Conservation (phyloP, 2,113 vertebrate genomes). For the Nyctibius bracteatus region DNA sequence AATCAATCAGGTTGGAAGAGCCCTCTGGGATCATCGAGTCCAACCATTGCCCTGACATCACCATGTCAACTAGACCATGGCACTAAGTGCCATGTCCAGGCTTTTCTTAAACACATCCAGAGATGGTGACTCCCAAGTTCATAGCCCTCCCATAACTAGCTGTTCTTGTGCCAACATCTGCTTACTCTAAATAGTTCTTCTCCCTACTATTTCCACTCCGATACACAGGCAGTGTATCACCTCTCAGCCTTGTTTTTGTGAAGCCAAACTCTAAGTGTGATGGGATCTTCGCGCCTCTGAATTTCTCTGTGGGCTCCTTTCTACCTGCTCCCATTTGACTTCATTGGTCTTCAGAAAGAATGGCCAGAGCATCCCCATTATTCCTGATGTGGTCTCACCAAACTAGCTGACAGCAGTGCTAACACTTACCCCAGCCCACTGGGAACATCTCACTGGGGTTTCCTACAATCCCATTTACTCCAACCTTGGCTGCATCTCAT, state of each 20-base stretch:
- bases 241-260: background rate
- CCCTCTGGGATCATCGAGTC: too few species aligned
- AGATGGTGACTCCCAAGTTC: too few species aligned
- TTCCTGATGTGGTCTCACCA: background rate
- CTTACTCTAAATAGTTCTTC: background rate
- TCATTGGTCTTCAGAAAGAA: background rate
- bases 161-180: background rate
- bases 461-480: background rate
- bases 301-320: background rate
- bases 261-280: background rate
- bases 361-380: background rate
- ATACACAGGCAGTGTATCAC: background rate
- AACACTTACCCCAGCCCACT: background rate
- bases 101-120: too few species aligned
- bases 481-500: background rate
- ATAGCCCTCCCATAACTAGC: background rate
- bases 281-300: rapidly evolving
- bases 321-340: background rate
- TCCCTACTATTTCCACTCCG: background rate
- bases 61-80: too few species aligned
- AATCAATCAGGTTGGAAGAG: too few species aligned
- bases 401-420: background rate
- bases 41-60: too few species aligned
- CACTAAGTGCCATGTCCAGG: too few species aligned
- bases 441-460: background rate